Conservation (phyloP, 2,888 invertebrate species). For the Gisinianus flammeolus region DNA sequence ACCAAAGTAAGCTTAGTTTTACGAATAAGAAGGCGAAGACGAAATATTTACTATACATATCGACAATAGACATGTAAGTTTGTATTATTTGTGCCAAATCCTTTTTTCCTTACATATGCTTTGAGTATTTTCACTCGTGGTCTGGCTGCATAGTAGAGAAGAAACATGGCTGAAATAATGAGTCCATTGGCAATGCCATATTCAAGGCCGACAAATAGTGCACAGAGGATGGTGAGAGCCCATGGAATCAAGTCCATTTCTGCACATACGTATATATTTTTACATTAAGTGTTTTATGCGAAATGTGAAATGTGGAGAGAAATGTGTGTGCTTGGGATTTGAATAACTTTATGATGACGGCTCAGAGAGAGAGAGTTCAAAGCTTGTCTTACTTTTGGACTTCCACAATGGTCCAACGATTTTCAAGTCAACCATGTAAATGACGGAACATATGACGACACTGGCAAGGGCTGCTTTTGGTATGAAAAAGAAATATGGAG, state of each 20-base stretch:
- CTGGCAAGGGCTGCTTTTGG: conserved; percentile 78
- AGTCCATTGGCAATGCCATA: conserved; percentile 75
- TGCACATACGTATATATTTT: no score
- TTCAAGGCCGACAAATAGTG: conserved; percentile 61
- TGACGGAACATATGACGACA: conserved; percentile 88
- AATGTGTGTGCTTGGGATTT: no score
- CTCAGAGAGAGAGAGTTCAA: no score
- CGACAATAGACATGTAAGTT: conserved; percentile 36
- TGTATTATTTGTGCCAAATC: no score
- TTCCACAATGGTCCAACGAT: conserved; percentile 88
- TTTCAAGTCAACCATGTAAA: conserved; percentile 88
- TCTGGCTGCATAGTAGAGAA: conserved; percentile 80
- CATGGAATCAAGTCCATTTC: conserved; percentile 84
- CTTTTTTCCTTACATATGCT: conserved; percentile 73
- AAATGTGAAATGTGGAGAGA: no score
- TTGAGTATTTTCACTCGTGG: no score
- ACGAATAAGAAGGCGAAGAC: no score
- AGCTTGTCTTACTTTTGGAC: no score
- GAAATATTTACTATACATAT: background rate
- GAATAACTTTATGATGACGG: no score
- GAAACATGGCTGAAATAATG: conserved; percentile 76
- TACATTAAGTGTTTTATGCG: no score
- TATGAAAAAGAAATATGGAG: conserved; percentile 85
- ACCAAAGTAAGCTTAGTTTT: no score
- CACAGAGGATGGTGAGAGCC: conserved; percentile 81